Evolutionary conservation across 2,797 vertebrate genomes (phyloP).

Genomic region (Emys orbicularis): DNA sequence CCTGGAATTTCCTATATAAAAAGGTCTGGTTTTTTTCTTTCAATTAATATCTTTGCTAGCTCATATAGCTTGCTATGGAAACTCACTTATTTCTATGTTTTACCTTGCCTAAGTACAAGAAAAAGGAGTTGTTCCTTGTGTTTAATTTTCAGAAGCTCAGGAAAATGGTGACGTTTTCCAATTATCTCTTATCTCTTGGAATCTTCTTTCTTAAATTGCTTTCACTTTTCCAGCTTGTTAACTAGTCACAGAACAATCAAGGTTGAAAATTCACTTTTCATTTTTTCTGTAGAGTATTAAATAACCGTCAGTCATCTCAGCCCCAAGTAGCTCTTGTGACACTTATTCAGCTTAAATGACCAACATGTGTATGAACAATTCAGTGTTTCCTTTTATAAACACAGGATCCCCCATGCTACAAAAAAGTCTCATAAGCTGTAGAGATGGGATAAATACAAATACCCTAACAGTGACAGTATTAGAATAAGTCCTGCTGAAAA

Average conservation of each 20-base stretch:
- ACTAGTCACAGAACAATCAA: background rate
- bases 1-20: background rate
- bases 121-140: background rate
- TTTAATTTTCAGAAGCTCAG: background rate
- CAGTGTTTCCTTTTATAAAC: background rate
- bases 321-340: background rate
- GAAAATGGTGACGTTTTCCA: background rate
- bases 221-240: conserved; percentile 28
- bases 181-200: conserved; percentile 14
- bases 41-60: background rate
- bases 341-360: background rate
- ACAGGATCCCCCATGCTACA: background rate
- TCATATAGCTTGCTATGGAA: background rate
- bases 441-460: background rate
- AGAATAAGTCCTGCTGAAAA: background rate
- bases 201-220: conserved; percentile 19
- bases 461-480: background rate
- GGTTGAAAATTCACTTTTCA: conserved; percentile 33
- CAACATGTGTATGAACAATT: background rate
- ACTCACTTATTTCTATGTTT: background rate
- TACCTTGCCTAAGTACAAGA: background rate
- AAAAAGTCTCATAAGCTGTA: background rate
- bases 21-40: background rate
- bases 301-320: background rate
- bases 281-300: conserved; percentile 1